Conservation (phyloP, 2,797 vertebrate genomes). For the Pseudomugil gertrudae region DNA sequence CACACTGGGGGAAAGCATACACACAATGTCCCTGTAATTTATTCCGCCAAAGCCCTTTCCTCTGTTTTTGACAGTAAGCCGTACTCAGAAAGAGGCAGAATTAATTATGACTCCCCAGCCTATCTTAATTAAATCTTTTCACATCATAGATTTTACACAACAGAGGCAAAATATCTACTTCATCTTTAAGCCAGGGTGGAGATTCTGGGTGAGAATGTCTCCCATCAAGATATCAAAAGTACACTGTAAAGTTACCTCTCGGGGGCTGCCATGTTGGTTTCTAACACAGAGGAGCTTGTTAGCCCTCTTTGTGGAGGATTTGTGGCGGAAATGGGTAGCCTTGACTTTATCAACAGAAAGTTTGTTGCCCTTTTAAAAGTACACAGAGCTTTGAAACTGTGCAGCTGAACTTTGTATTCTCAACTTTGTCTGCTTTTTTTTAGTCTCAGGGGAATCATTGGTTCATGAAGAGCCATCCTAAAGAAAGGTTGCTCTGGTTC, state of each 20-base stretch:
- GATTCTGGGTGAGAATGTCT: conserved; percentile 47
- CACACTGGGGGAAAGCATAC: conserved; percentile 19
- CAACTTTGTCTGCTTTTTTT: conserved; percentile 11
- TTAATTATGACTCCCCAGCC: conserved; percentile 82
- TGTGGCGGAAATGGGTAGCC: conserved; percentile 13
- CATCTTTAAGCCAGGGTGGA: conserved; percentile 60
- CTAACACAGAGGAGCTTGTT: conserved; percentile 43
- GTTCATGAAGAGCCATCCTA: conserved; percentile 6
- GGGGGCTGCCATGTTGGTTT: conserved; percentile 56
- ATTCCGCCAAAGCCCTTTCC: conserved; percentile 69
- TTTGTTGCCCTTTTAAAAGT: conserved; percentile 76
- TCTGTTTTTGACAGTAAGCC: conserved; percentile 81
- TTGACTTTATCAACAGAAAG: conserved; percentile 70
- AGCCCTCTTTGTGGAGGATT: conserved; percentile 22
- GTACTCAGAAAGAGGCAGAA: conserved; percentile 71
- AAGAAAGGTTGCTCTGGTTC: conserved; percentile 2
- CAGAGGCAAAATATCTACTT: conserved; percentile 77
- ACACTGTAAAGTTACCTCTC: conserved; percentile 56
- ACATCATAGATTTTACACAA: conserved; percentile 83
- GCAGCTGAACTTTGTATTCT: conserved; percentile 52
- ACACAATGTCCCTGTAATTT: conserved; percentile 64
- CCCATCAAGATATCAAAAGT: conserved; percentile 77
- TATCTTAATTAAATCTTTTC: conserved; percentile 90
- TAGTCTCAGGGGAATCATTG: conserved; percentile 22
- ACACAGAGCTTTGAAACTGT: conserved; percentile 55